These are phyloP conservation scores for Thamnaconus septentrionalis DNA, from an alignment of 2,113 vertebrate genomes.

Conservation along the genomic window DNA sequence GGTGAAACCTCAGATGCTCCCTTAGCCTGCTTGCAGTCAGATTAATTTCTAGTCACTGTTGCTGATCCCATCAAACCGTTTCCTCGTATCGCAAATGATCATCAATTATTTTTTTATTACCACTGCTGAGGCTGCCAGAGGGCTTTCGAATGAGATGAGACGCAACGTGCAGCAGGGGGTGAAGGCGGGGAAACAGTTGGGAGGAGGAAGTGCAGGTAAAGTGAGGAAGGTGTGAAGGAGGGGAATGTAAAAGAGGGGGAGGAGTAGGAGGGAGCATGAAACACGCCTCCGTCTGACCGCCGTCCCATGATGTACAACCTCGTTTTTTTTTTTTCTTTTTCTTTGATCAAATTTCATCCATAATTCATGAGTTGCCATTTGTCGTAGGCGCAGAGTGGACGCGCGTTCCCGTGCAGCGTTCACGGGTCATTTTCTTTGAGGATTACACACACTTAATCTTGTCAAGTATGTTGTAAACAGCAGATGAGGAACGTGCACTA, in stretches of 20 bases:
- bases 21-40: no score
- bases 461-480: not conserved
- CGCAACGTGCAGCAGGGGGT: not conserved
- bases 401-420: slow-evolving; percentile 13
- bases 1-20: no score
- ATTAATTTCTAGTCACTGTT: no score
- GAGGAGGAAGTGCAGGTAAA: not conserved
- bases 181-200: slow-evolving; percentile 1
- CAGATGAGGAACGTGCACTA: not conserved
- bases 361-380: slow-evolving; percentile 53
- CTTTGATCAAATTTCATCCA: slow-evolving; percentile 38
- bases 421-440: slow-evolving; percentile 17
- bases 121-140: no score
- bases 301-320: slow-evolving; percentile 47
- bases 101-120: no score
- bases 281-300: slow-evolving; percentile 21
- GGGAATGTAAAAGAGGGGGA: not conserved
- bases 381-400: slow-evolving; percentile 10
- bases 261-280: slow-evolving; percentile 11
- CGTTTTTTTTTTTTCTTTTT: slow-evolving; percentile 20
- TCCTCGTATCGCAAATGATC: no score
- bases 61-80: no score
- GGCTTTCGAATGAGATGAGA: not conserved
- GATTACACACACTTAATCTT: not conserved
- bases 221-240: not conserved